Conservation (phyloP, 2,113 vertebrate species). For the Crotalus tigris region DNA sequence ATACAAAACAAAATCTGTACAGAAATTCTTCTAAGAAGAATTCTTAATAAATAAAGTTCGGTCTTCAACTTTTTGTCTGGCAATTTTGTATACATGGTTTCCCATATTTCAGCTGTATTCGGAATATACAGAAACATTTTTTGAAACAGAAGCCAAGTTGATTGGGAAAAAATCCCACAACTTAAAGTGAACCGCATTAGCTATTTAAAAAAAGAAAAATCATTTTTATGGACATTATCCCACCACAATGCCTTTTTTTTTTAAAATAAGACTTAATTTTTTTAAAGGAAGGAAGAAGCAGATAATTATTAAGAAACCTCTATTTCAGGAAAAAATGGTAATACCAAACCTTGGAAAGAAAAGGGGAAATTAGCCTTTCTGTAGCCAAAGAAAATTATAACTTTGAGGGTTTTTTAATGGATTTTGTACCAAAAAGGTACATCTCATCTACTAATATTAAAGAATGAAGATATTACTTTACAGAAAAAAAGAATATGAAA, state of each 20-base stretch:
- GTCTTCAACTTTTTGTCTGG: background rate
- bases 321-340: conserved; percentile 10
- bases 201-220: conserved; percentile 3
- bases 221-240: conserved; percentile 23
- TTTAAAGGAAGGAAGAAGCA: conserved; percentile 8
- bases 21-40: background rate
- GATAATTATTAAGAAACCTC: conserved; percentile 24
- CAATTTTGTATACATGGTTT: background rate
- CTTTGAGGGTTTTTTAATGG: conserved; percentile 20
- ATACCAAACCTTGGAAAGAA: conserved; percentile 12
- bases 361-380: conserved; percentile 17
- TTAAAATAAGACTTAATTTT: conserved; percentile 2
- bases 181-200: background rate
- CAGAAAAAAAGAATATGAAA: conserved; percentile 29
- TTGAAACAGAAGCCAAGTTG: background rate
- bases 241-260: conserved; percentile 7
- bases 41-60: background rate
- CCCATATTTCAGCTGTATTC: background rate
- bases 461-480: background rate
- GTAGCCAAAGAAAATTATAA: conserved; percentile 25
- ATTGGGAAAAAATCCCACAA: background rate
- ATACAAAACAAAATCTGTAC: background rate
- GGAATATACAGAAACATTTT: background rate
- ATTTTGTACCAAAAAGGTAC: conserved; percentile 7
- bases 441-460: conserved; percentile 7